Percentiles rank a stretch among this genome's conserved stretches.
These are phyloP conservation scores for Nomada flava DNA, from an alignment of 2,888 invertebrate species.

Conservation along the genomic window DNA sequence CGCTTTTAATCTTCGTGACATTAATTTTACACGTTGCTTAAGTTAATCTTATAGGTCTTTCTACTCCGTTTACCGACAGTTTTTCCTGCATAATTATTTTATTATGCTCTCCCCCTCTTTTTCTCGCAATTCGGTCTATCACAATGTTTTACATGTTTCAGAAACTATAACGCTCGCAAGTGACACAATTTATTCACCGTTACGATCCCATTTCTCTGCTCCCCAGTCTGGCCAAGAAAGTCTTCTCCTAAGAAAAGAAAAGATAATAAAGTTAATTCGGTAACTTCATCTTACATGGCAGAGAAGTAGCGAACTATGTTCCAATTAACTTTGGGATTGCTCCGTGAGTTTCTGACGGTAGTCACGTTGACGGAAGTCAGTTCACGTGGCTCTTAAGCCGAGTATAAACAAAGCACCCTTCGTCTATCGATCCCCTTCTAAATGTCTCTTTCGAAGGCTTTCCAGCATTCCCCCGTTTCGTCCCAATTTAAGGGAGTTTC, in stretches of 20 bases:
- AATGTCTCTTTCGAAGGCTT: not conserved
- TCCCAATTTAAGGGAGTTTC: not conserved
- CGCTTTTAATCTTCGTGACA: too few species aligned
- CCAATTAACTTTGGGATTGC: slow-evolving; percentile 38
- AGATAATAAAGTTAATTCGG: slow-evolving; percentile 12
- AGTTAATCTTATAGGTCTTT: too few species aligned
- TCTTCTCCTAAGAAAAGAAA: too few species aligned
- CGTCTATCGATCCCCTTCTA: slow-evolving; percentile 18
- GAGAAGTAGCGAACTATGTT: not conserved
- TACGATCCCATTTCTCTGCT: not conserved
- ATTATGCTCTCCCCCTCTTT: too few species aligned
- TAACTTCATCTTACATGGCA: not conserved
- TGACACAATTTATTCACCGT: too few species aligned
- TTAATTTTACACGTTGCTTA: too few species aligned
- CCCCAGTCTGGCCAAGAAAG: not conserved
- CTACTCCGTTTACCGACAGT: too few species aligned
- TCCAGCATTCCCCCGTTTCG: not conserved
- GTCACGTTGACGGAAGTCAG: slow-evolving; percentile 9
- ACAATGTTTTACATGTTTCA: too few species aligned
- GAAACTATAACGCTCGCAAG: too few species aligned
- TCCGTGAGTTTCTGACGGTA: slow-evolving; percentile 10
- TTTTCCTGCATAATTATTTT: too few species aligned
- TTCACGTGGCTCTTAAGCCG: slow-evolving; percentile 3
- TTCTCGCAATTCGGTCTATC: too few species aligned
- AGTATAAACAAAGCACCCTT: slow-evolving; percentile 25